phyloP scores from a whole-genome alignment of 2,113 vertebrate species.

The Varanus salvator region DNA sequence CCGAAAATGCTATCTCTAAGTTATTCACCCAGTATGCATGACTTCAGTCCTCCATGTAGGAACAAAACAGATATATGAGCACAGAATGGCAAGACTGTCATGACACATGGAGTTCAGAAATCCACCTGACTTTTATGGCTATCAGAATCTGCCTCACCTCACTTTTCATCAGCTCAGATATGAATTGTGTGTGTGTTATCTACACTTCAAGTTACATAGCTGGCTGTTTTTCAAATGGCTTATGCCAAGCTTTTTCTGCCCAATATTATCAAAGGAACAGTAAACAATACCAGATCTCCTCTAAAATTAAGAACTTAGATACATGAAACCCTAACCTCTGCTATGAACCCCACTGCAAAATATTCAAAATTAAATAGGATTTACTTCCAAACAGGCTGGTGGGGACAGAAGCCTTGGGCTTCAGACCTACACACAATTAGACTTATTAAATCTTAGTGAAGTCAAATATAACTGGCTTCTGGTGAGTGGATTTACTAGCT shows the following conservation, averaged over 20 bases:
- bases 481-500: background rate
- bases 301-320: background rate
- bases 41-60: background rate
- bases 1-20: slow-evolving; percentile 11
- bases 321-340: background rate
- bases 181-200: background rate
- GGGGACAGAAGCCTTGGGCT: background rate
- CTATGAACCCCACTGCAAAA: background rate
- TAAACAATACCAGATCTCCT: background rate
- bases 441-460: background rate
- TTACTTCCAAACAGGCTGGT: background rate
- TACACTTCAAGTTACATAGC: slow-evolving; percentile 31
- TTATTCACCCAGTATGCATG: background rate
- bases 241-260: slow-evolving; percentile 20
- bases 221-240: slow-evolving; percentile 4
- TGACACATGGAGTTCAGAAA: background rate
- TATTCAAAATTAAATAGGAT: background rate
- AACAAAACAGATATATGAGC: background rate
- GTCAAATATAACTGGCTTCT: background rate
- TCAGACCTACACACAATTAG: background rate
- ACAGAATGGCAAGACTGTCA: background rate
- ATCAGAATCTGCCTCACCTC: background rate
- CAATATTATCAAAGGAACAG: slow-evolving; percentile 26
- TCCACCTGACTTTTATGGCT: background rate
- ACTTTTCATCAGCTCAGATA: background rate